These are phyloP conservation scores for Bagarius yarrelli DNA, from an alignment of 2,113 vertebrate genomes.

Conservation along the genomic window DNA sequence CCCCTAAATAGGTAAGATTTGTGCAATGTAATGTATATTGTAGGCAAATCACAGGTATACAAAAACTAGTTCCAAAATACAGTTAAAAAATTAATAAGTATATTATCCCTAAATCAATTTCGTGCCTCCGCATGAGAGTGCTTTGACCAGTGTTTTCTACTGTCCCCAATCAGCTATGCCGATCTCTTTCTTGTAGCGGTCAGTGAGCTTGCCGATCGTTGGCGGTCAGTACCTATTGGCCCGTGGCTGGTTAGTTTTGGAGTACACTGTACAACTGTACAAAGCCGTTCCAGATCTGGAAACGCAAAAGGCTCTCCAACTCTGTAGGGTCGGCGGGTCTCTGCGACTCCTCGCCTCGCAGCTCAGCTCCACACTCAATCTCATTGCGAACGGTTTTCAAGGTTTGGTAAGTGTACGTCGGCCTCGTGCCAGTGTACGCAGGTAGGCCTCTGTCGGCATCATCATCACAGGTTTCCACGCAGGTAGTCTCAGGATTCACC, in stretches of 20 bases:
- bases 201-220: constrained; percentile 88
- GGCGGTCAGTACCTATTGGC: no score
- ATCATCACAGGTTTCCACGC: constrained; percentile 19
- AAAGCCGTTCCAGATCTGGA: no score
- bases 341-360: constrained; percentile 74
- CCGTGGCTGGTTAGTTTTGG: constrained; percentile 91
- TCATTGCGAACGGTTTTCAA: constrained; percentile 93
- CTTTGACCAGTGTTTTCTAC: constrained; percentile 50
- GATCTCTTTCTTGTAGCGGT: constrained; percentile 94
- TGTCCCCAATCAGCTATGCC: constrained; percentile 89
- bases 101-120: no score
- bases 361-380: constrained; percentile 91
- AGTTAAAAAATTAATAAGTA: no score
- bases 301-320: constrained; percentile 90
- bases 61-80: no score
- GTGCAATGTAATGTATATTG: not conserved
- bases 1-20: not conserved
- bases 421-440: no score
- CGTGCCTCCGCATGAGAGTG: not conserved
- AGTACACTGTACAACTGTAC: constrained; percentile 90
- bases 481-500: constrained; percentile 50
- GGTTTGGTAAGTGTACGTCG: constrained; percentile 93
- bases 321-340: constrained; percentile 73
- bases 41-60: no score
- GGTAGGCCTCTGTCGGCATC: no score